A percentile compares a stretch with the other conserved stretches of the same genome.
phyloP scores from a whole-genome alignment of 2,797 vertebrate genomes.

The Pangasius sanitwongsei region DNA sequence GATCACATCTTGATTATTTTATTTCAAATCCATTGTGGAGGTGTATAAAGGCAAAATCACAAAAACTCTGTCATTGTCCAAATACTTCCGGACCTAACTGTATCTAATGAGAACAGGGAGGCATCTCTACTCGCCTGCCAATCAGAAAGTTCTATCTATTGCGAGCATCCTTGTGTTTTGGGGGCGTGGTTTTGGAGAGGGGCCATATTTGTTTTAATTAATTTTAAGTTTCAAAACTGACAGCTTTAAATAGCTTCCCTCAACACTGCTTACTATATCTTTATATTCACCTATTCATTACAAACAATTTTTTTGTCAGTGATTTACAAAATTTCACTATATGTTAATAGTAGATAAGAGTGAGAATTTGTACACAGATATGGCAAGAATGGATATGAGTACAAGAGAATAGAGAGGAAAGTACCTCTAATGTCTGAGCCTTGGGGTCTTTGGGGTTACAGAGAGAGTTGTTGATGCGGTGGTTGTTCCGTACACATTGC shows the following conservation, averaged over 20 bases:
- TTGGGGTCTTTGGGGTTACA: constrained; percentile 95
- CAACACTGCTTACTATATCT: neutral
- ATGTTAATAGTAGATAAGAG: neutral
- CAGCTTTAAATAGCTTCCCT: neutral
- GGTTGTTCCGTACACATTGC: constrained; percentile 93
- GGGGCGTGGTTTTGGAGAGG: neutral
- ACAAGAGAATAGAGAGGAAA: neutral
- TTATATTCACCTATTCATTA: neutral
- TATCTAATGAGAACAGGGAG: no score
- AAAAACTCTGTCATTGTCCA: no score
- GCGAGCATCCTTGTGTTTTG: neutral
- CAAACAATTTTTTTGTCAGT: neutral
- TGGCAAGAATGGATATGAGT: neutral
- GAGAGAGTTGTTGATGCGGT: constrained; percentile 93
- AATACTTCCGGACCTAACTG: no score
- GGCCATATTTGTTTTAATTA: neutral
- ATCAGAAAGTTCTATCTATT: neutral
- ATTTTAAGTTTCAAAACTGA: neutral
- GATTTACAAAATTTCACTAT: neutral
- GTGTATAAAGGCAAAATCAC: no score
- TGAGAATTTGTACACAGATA: neutral
- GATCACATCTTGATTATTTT: no score
- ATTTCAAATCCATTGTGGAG: no score
- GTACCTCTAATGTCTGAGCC: constrained; percentile 93
- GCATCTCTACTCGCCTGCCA: neutral